Percentiles rank a stretch among this genome's conserved stretches.
These are phyloP conservation scores for Formicarius rufipectus DNA, from an alignment of 2,113 vertebrate species.

Conservation along the genomic window DNA sequence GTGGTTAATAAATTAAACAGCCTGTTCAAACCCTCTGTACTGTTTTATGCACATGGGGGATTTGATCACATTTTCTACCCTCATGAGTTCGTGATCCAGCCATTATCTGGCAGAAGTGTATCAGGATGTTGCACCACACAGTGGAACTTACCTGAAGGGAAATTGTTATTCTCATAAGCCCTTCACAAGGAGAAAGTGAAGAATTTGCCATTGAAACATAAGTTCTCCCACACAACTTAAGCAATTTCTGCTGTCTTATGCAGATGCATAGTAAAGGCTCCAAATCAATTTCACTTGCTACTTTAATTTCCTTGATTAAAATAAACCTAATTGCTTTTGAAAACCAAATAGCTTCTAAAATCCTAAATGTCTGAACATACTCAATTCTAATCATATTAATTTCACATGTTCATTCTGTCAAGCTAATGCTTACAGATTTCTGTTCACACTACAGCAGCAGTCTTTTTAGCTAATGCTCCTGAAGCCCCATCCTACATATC, in stretches of 20 bases:
- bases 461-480: not conserved
- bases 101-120: not conserved
- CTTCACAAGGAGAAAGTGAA: not conserved
- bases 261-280: not conserved
- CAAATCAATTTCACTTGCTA: not conserved
- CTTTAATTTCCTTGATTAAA: not conserved
- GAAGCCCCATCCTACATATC: not conserved
- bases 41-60: not conserved
- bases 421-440: not conserved
- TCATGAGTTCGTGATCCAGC: not conserved
- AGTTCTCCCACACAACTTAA: not conserved
- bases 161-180: not conserved
- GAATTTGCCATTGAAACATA: not conserved
- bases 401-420: not conserved
- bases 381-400: not conserved
- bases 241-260: not conserved
- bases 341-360: not conserved
- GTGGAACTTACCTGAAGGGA: not conserved
- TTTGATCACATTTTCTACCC: not conserved
- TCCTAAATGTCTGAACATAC: not conserved
- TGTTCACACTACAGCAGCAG: not conserved
- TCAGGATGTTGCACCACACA: not conserved
- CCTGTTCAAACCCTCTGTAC: not conserved
- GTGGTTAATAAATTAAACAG: not conserved
- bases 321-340: not conserved